Percentiles rank a stretch among this genome's conserved stretches.
Evolutionary conservation across 2,888 invertebrate species (phyloP).

Genomic region (Parnassius orleans): DNA sequence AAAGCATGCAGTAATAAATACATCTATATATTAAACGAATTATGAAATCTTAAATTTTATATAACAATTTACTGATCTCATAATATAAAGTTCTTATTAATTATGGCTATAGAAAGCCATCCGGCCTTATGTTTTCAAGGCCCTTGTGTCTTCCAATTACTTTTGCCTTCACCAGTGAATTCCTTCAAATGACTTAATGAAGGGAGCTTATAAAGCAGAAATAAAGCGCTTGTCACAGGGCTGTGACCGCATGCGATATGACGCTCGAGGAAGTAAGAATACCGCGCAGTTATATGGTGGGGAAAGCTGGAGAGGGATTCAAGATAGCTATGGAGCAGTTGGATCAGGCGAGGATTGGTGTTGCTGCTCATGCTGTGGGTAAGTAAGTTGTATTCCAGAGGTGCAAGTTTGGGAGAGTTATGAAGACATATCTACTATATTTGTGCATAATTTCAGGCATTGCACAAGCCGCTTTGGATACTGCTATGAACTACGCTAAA

Average conservation of each 20-base stretch:
- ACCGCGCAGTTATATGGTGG: constrained; percentile 73
- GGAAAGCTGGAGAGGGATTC: constrained; percentile 84
- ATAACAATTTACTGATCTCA: no score
- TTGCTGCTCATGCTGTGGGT: constrained; percentile 88
- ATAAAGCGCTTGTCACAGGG: constrained; percentile 68
- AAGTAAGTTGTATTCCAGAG: constrained; percentile 31
- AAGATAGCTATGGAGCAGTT: constrained; percentile 86
- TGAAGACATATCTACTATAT: neutral
- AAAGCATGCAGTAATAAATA: no score
- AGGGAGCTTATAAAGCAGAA: constrained; percentile 51
- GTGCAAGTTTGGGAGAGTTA: neutral
- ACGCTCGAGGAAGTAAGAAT: constrained; percentile 84
- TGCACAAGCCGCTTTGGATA: constrained; percentile 87
- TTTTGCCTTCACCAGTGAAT: constrained; percentile 11
- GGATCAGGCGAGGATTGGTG: constrained; percentile 87
- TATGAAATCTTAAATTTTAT: no score
- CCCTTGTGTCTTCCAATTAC: constrained; percentile 6
- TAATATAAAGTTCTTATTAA: no score
- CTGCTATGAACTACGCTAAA: constrained; percentile 85
- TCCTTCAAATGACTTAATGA: constrained; percentile 27
- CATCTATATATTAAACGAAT: no score
- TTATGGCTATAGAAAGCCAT: neutral
- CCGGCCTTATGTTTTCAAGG: no score
- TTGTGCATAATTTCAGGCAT: constrained; percentile 67
- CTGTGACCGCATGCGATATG: constrained; percentile 85